Base-by-base conservation (phyloP, 35 echinoderm and acorn worm species). In the Heliocidaris tuberculata region DNA sequence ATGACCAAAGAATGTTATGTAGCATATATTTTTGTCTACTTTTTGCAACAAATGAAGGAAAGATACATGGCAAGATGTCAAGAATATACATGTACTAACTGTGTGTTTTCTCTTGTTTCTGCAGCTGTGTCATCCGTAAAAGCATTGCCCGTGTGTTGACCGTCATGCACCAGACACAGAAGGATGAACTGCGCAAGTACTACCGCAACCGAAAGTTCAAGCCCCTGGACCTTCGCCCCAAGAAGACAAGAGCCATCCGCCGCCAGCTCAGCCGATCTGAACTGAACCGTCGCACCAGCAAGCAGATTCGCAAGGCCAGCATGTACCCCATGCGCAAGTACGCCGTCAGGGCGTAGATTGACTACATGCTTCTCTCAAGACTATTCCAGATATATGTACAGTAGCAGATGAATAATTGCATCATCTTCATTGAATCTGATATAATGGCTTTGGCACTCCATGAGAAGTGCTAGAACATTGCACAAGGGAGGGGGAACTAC, bases 181-280 rank as follows among this genome's bases (percentile, higher is more conserved):
- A 99, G 94, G 95, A 96, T 85, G 96, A 99, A 49, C 94, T 99
- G 13, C 96, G 98, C 54, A 99, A 99, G 96, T 99, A 96, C 85
- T 99, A 99, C 96, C 96, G 96, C 49, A 94, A 93, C 95, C 93
- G 56, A 32, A 99, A 99, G 93, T 99, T 96, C 95, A 99, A 99
- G 98, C 98, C 98, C 50, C 95, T 95, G 93, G 98, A 99, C 92
- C 94, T 99, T 17, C 94, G 98, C n/a, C 97, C 96, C 52, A 99
- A 99, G 95, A 96, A 96, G 97, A 99, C 98, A 4, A 94, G 98
- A 54, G 97, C 96, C 65, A 96, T 96, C 87, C 94, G 98, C 6
- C 94, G 98, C 10, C 94, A 95, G 48, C 98, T 99, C 78, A 96
- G 95, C 85, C 93, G 92, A 59, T 94, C 92, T 21, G 98, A 97